These are phyloP conservation scores for Apamea sordens DNA, from an alignment of 2,888 invertebrate species.

Conservation along the genomic window DNA sequence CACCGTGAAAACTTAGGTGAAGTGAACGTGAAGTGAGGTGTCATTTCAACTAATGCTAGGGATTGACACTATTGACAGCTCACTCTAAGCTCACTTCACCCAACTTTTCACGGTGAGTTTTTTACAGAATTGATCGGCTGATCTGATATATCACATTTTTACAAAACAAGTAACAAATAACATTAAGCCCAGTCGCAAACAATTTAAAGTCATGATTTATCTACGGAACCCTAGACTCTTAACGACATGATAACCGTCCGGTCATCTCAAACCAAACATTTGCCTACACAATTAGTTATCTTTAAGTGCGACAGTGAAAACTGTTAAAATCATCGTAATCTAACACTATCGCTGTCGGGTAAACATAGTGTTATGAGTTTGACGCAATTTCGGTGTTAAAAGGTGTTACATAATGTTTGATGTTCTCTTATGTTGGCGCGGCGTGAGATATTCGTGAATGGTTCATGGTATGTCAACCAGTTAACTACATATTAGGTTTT, in stretches of 20 bases:
- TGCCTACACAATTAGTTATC: conserved; percentile 61
- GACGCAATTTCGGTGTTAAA: conserved; percentile 51
- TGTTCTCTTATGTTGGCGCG: conserved; percentile 10
- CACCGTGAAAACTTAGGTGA: no score
- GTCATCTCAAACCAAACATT: conserved; percentile 57
- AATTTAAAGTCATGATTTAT: no score
- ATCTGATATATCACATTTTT: no score
- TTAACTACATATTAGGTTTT: neutral
- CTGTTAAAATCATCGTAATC: conserved; percentile 55
- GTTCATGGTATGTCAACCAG: neutral
- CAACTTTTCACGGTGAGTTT: no score
- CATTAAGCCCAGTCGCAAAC: no score
- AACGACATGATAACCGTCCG: conserved; percentile 52
- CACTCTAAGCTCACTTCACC: no score
- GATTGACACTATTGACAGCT: no score
- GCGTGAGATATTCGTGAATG: conserved; percentile 2
- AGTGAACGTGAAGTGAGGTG: no score
- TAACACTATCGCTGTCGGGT: conserved; percentile 37
- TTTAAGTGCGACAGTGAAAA: conserved; percentile 55
- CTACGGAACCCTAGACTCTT: conserved; percentile 45
- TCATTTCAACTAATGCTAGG: no score
- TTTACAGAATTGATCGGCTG: no score
- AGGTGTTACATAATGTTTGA: conserved; percentile 28
- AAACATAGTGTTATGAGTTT: conserved; percentile 39
- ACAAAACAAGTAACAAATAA: no score